Conservation (phyloP, 2,113 vertebrate genomes). For the Cyanoderma ruficeps region DNA sequence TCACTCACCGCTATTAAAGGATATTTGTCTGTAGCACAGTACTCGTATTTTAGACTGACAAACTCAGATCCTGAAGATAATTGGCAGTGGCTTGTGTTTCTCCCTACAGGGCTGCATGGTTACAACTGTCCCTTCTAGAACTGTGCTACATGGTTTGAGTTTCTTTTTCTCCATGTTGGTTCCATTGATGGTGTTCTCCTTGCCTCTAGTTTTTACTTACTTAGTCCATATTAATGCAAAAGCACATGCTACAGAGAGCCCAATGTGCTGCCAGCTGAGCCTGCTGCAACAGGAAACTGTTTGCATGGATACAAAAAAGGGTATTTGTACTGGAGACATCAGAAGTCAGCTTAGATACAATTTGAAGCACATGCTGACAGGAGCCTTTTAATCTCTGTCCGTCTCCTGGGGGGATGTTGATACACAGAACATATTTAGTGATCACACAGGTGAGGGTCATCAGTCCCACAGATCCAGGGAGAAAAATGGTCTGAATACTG, state of each 20-base stretch:
- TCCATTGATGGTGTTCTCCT: not conserved
- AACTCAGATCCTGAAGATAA: not conserved
- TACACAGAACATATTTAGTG: not conserved
- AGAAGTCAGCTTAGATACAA: not conserved
- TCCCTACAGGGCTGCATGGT: fast-evolving
- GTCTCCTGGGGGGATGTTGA: not conserved
- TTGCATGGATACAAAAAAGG: not conserved
- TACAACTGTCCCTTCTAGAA: not conserved
- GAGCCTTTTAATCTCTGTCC: not conserved
- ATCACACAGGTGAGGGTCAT: not conserved
- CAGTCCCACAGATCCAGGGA: not conserved
- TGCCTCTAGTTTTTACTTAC: not conserved
- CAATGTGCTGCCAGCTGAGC: not conserved
- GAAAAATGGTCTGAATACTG: not conserved
- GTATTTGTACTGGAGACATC: not conserved
- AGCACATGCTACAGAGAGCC: not conserved
- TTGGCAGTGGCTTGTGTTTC: not conserved
- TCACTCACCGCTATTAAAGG: not conserved
- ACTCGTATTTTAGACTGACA: not conserved
- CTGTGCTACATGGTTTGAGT: fast-evolving
- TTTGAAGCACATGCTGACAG: not conserved
- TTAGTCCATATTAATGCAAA: not conserved
- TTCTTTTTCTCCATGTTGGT: not conserved
- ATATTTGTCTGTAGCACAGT: not conserved
- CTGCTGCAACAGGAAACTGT: not conserved